These are phyloP conservation scores for Bursaphelenchus mucronatus DNA, from an alignment of 1,140 invertebrate species.

Conservation along the genomic window DNA sequence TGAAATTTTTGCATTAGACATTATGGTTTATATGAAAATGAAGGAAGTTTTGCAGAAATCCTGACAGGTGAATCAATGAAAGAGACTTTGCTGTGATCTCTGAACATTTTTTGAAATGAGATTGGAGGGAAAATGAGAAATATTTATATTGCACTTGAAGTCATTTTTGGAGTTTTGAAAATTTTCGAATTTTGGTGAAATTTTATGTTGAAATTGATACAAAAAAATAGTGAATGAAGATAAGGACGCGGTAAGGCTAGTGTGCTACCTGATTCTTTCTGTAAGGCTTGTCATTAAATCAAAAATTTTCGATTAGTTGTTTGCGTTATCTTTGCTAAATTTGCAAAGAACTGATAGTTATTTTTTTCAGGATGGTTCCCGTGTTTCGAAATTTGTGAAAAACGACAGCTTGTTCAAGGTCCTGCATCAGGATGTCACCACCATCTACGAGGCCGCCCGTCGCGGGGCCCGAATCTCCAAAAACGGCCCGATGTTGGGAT, in stretches of 20 bases:
- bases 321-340: background rate
- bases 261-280: background rate
- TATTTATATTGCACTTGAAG: background rate
- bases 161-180: background rate
- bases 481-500: slow-evolving; percentile 61
- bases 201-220: background rate
- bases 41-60: too few species aligned
- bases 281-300: too few species aligned
- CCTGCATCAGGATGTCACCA: slow-evolving; percentile 75
- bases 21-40: too few species aligned
- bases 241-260: background rate
- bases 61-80: too few species aligned
- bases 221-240: background rate
- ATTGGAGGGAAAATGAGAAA: too few species aligned
- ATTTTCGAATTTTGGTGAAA: background rate
- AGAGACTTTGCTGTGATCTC: too few species aligned
- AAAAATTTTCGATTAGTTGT: background rate
- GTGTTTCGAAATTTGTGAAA: slow-evolving; percentile 82
- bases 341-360: background rate
- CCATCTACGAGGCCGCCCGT: slow-evolving; percentile 83
- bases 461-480: slow-evolving; percentile 66
- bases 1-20: too few species aligned
- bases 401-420: slow-evolving; percentile 80
- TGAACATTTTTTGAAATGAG: too few species aligned
- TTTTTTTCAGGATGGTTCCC: slow-evolving; percentile 75